Base-by-base conservation (phyloP, 64 coral and sea anemone genomes). In the Pocillopora damicornis region DNA sequence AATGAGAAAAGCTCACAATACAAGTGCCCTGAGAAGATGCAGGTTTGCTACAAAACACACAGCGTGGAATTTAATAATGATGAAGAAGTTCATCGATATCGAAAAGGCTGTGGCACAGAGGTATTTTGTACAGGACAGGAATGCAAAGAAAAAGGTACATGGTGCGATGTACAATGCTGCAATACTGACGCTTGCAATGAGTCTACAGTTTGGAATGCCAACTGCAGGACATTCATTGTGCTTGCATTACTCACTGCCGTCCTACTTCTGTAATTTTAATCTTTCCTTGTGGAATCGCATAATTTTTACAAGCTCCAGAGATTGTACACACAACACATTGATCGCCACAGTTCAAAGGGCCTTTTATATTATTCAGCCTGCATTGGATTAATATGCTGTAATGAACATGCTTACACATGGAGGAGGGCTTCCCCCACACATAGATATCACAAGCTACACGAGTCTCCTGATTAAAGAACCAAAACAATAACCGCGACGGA, bases 161-260 rank as follows among this genome's bases (percentile, higher is more conserved):
- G 59, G 59, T 81, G 79, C 30, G 15, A 37, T 35, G 60, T 81
- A 13, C 0, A 81, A 10, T 81, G 79, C 15, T 81, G 79, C 36
- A 64, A 81, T 20, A 63, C 79, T 36, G 59, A 81, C 57, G 30
- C 13, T 59, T 81, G 79, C 9, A 81, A 81, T 63, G 60, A 13
- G 60, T 81, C 79, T 13, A 36, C 11, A 16, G 8, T 62, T 81
- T 14, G 61, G 13, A 17, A 11, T 17, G n/a, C 0, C 13, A 81
- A 62, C 18, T 63, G 17, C 23, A 35, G 34, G 13, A 81, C 22
- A 13, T 36, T 1, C 16, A 9, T 36, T 6, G 35, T 63, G 79
- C 25, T 81, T 34, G 25, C 59, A 35, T 36, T 81, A 34, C 26
- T 81, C 34, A 63, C 26, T 60, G 13, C 60, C 35, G 30, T 34